A percentile compares a stretch with the other conserved stretches of the same genome.
Evolutionary conservation across 1,140 invertebrate species (phyloP).

Genomic region (Drosophila santomea): DNA sequence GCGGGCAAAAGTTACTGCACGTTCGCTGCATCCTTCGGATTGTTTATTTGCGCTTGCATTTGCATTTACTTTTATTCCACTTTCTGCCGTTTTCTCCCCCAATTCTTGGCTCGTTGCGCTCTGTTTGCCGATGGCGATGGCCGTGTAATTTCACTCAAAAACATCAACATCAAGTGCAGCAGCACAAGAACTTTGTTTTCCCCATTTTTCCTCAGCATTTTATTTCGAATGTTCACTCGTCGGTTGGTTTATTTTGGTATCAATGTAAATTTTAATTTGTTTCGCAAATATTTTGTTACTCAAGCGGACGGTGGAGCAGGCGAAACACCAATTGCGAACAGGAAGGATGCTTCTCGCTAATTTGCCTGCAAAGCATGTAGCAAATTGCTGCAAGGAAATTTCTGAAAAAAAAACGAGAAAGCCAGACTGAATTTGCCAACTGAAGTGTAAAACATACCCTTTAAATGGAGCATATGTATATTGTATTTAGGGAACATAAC

Average conservation of each 20-base stretch:
- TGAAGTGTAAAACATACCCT: constrained; percentile 16
- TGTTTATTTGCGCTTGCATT: constrained; percentile 61
- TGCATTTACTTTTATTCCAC: constrained; percentile 69
- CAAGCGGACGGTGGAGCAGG: constrained; percentile 14
- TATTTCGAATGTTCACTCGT: constrained; percentile 24
- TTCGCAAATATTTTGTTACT: constrained; percentile 73
- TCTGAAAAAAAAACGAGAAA: constrained; percentile 9
- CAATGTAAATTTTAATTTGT: constrained; percentile 83
- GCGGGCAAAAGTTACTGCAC: constrained; percentile 42
- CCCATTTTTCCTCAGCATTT: neutral
- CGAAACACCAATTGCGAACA: neutral
- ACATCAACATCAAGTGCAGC: constrained; percentile 57
- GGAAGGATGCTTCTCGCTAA: constrained; percentile 22
- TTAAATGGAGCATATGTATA: no score
- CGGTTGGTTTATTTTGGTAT: constrained; percentile 56
- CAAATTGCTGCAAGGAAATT: constrained; percentile 17
- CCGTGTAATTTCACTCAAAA: constrained; percentile 73
- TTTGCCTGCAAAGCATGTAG: constrained; percentile 38
- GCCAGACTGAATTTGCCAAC: constrained; percentile 8
- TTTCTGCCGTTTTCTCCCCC: constrained; percentile 41
- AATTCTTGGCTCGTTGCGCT: constrained; percentile 35
- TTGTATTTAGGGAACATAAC: no score
- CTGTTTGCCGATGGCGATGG: constrained; percentile 69
- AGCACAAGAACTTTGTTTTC: constrained; percentile 27
- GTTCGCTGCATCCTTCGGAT: constrained; percentile 53